A percentile compares a stretch with the other conserved stretches of the same genome.
These are phyloP conservation scores for Lates calcarifer DNA, from an alignment of 2,113 vertebrate genomes.

Conservation along the genomic window DNA sequence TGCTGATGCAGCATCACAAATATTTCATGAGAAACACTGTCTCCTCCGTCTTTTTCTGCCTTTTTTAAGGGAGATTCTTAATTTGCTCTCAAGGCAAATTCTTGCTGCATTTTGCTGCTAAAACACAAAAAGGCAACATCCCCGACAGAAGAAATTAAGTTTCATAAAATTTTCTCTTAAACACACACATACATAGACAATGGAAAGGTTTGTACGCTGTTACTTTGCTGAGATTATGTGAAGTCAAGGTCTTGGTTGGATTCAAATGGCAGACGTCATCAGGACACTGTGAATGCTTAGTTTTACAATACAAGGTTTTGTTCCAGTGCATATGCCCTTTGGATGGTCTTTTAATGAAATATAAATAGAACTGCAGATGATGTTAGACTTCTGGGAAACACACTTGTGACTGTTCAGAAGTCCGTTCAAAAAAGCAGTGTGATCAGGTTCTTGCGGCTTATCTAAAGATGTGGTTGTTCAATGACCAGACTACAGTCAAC, in stretches of 20 bases:
- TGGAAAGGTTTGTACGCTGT: neutral
- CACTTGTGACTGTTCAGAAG: slow-evolving; percentile 32
- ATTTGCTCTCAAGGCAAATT: neutral
- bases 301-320: slow-evolving; percentile 24
- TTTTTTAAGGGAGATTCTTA: neutral
- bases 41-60: neutral
- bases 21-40: slow-evolving; percentile 41
- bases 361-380: slow-evolving; percentile 33
- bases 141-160: neutral
- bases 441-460: slow-evolving; percentile 12
- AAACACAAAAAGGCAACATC: neutral
- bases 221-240: neutral
- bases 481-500: neutral
- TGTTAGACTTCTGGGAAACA: slow-evolving; percentile 24
- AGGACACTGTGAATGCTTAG: neutral
- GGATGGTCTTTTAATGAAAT: slow-evolving; percentile 17
- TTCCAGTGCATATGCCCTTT: slow-evolving; percentile 11
- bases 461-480: slow-evolving; percentile 3
- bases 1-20: slow-evolving; percentile 19
- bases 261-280: slow-evolving; percentile 3
- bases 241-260: slow-evolving; percentile 5
- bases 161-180: neutral
- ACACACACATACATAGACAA: neutral
- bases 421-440: slow-evolving; percentile 9
- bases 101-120: neutral